A percentile compares a stretch with the other conserved stretches of the same genome.
phyloP scores from a whole-genome alignment of 2,113 vertebrate species.

The Ctenodactylus gundi region DNA sequence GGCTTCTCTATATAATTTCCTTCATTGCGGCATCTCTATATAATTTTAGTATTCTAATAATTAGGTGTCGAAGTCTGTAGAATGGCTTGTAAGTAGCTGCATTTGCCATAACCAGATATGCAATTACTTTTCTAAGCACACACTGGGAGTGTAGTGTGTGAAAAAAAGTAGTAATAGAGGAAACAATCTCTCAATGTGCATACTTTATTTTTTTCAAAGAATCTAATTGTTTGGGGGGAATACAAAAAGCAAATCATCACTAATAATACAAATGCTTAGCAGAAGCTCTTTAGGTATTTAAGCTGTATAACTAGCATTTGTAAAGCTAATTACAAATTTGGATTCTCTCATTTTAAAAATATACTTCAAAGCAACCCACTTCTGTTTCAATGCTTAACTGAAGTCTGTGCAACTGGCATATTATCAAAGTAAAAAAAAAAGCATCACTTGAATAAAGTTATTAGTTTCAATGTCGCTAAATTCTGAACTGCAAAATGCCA shows the following conservation, averaged over 20 bases:
- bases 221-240: slow-evolving; percentile 28
- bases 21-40: not conserved
- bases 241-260: not conserved
- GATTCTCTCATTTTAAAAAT: slow-evolving; percentile 77
- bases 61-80: not conserved
- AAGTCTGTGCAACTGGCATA: slow-evolving; percentile 72
- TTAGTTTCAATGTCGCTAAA: slow-evolving; percentile 66
- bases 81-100: not conserved
- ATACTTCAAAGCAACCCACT: slow-evolving; percentile 63
- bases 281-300: slow-evolving; percentile 60
- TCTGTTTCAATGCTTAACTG: slow-evolving; percentile 66
- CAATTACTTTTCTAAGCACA: slow-evolving; percentile 11
- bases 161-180: slow-evolving; percentile 35
- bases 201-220: slow-evolving; percentile 35
- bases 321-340: slow-evolving; percentile 75
- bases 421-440: slow-evolving; percentile 63
- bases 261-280: slow-evolving; percentile 55
- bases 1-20: not conserved
- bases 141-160: not conserved
- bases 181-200: slow-evolving; percentile 39
- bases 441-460: slow-evolving; percentile 61
- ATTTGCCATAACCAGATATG: not conserved
- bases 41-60: not conserved
- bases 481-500: slow-evolving; percentile 69
- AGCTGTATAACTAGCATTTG: slow-evolving; percentile 61